Evolutionary conservation across 1,140 invertebrate species (phyloP).

Genomic region (Aphelinus certus): DNA sequence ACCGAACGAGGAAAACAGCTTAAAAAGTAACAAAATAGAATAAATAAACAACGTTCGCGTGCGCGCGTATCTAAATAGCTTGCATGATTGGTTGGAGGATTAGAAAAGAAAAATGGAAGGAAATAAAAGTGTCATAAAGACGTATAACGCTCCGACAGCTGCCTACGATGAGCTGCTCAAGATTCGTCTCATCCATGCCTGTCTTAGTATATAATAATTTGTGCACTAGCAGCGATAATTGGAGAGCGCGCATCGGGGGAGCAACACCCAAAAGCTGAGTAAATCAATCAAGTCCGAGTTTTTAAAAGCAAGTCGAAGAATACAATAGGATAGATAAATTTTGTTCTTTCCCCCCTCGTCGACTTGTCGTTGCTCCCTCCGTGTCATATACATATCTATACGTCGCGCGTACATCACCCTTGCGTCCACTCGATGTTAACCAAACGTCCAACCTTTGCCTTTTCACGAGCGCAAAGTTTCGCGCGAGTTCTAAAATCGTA

Average conservation of each 20-base stretch:
- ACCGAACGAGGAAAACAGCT: too few species aligned
- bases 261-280: not conserved
- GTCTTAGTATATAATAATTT: slow-evolving; percentile 41
- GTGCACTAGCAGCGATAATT: slow-evolving; percentile 49
- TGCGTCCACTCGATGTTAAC: too few species aligned
- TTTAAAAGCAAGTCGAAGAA: slow-evolving; percentile 2
- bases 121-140: too few species aligned
- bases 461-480: slow-evolving; percentile 19
- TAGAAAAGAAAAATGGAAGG: slow-evolving; percentile 12
- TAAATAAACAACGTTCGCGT: slow-evolving; percentile 14
- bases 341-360: too few species aligned
- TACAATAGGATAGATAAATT: not conserved
- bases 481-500: slow-evolving; percentile 17
- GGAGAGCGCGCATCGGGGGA: slow-evolving; percentile 24
- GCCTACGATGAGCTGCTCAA: slow-evolving; percentile 19
- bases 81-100: slow-evolving; percentile 34
- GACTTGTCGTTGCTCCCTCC: slow-evolving; percentile 2
- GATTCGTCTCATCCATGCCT: not conserved
- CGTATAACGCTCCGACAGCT: slow-evolving; percentile 14
- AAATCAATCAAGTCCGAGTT: too few species aligned
- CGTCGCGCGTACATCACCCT: not conserved
- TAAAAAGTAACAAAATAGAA: slow-evolving; percentile 1
- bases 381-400: not conserved
- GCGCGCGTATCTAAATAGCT: slow-evolving; percentile 22
- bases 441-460: not conserved